Evolutionary conservation across 2,888 invertebrate species (phyloP).

Genomic region (Dryomyza anilis): DNA sequence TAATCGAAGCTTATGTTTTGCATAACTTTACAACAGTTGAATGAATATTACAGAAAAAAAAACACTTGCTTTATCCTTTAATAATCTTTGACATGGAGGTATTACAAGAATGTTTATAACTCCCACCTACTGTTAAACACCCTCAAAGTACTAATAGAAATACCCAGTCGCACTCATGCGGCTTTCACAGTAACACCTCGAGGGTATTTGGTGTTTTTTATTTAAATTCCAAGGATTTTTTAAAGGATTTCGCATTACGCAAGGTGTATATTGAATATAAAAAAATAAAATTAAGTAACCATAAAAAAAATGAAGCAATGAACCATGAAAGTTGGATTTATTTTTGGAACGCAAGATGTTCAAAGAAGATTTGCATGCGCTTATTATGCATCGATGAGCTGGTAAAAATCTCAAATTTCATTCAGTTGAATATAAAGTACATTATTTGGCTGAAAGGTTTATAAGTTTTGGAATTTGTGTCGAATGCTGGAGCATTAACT

Average conservation of each 20-base stretch:
- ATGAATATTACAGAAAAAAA: too few relatives aligned
- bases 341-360: constrained; percentile 38
- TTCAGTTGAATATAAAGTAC: not conserved
- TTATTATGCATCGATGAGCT: not conserved
- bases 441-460: too few relatives aligned
- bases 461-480: too few relatives aligned
- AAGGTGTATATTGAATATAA: not conserved
- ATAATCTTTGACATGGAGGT: constrained; percentile 12
- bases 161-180: constrained; percentile 4
- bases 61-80: constrained; percentile 2
- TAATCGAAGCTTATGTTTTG: not conserved
- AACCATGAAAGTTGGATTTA: constrained; percentile 57
- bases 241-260: constrained; percentile 2
- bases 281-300: not conserved
- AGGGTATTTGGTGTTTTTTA: constrained; percentile 12
- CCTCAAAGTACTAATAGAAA: not conserved
- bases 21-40: too few relatives aligned
- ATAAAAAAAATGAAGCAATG: constrained; percentile 44
- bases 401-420: not conserved
- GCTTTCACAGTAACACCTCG: constrained; percentile 9
- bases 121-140: too few relatives aligned
- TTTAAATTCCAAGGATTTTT: constrained; percentile 34
- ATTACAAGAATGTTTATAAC: constrained; percentile 9
- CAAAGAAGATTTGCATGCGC: constrained; percentile 10
- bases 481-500: too few relatives aligned